Base-by-base conservation (phyloP, 2,113 vertebrate genomes). In the Fulica atra region DNA sequence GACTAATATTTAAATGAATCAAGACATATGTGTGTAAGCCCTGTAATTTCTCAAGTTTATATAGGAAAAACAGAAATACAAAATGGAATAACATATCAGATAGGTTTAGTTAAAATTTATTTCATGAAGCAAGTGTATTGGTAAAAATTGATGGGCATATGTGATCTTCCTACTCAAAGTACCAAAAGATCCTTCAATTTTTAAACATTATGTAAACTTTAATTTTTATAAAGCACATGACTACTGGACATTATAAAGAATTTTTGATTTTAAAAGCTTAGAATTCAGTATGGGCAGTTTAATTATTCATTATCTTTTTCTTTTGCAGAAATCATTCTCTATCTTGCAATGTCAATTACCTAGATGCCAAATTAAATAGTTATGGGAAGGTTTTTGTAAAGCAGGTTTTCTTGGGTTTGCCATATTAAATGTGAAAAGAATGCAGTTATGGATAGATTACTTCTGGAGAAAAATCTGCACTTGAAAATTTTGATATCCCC, bases 391-490 rank as follows among this genome's bases (percentile, higher is more conserved):
- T 56, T 86, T 88, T 68, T 44, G 26, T 64, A 51, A 86, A 68
- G 4, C 12, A 46, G 3, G 3, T 69, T 84, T 93, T 87, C 40
- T 29, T 50, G 23, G 5, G 26, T 63, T 50, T 91, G 48, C 31
- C 25, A 10, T 29, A 36, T 51, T 73, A 73, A 81, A 36, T 29
- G 61, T 4, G 6, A 33, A 48, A 66, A 8, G 26, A 50, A 74
- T 88, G 61, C 20, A 36, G 13, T 81, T 92, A 89, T 40, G 5
- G 1, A 0, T 65, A 70, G 23, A 38, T 76, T 53, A 66, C 13
- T 76, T 91, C 91, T 91, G 12, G 59, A 57, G 81, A 85, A 93
- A 96, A 88, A 87, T 81, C 50, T 46, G 51, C 74, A 61, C 64
- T 76, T 69, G 40, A 8, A 78, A 56, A 40, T 76, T 40, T 88